Conservation (phyloP, 2,113 vertebrate genomes). For the Cathartes aura region DNA sequence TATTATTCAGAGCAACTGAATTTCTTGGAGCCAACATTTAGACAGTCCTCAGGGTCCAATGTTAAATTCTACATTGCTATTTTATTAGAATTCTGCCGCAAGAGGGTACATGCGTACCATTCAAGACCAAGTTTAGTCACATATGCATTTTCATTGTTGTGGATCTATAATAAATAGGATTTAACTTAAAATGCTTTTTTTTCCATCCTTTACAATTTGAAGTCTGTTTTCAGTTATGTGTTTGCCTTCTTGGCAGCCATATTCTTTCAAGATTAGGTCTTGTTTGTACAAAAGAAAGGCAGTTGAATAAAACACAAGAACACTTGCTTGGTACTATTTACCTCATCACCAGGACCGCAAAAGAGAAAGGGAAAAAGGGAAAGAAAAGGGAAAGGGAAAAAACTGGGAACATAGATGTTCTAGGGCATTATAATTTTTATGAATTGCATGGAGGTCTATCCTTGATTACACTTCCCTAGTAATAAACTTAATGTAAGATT, state of each 20-base stretch:
- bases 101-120: neutral
- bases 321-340: neutral
- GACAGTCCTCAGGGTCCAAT: neutral
- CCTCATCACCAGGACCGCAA: neutral
- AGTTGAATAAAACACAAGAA: neutral
- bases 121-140: neutral
- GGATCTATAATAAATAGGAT: neutral
- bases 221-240: neutral
- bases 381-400: neutral
- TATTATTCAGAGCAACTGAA: neutral
- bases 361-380: neutral
- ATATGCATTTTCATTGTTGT: neutral
- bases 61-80: neutral
- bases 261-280: neutral
- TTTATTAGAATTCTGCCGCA: neutral
- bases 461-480: neutral
- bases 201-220: neutral
- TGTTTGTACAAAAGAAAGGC: neutral
- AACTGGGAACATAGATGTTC: neutral
- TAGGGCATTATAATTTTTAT: neutral
- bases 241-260: neutral
- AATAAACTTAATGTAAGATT: slow-evolving; percentile 26
- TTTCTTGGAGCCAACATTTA: neutral
- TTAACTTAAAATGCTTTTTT: neutral
- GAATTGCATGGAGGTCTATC: neutral